Conservation (phyloP, 2,888 invertebrate species). For the Epirrhoe tristata region DNA sequence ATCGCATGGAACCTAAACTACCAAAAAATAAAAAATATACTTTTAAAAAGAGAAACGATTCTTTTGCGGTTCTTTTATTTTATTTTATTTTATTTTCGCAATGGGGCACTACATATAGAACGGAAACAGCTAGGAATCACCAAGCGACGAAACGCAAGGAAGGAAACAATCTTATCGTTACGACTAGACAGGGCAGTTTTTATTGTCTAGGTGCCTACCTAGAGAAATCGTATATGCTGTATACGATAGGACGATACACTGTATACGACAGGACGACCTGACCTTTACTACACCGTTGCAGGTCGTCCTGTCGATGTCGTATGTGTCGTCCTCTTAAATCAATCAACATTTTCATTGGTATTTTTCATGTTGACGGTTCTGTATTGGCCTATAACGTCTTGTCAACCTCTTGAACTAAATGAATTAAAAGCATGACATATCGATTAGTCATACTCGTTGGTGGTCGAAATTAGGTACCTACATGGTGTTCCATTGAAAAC, state of each 20-base stretch:
- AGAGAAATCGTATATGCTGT: too few species aligned
- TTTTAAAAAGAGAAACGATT: too few species aligned
- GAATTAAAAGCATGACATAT: slow-evolving; percentile 27
- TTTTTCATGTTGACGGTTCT: not conserved
- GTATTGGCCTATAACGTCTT: slow-evolving; percentile 6
- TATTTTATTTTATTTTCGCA: not conserved
- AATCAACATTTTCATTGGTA: not conserved
- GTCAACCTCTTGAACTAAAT: slow-evolving; percentile 18
- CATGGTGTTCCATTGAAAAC: not conserved
- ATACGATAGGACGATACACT: too few species aligned
- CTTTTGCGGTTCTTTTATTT: too few species aligned
- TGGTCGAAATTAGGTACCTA: slow-evolving; percentile 13
- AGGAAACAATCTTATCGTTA: slow-evolving; percentile 76
- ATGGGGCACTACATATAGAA: not conserved
- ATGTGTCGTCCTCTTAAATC: too few species aligned
- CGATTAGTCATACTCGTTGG: slow-evolving; percentile 23
- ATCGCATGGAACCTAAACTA: too few species aligned
- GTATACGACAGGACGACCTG: too few species aligned
- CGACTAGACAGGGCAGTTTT: not conserved
- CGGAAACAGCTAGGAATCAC: not conserved
- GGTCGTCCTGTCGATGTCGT: too few species aligned
- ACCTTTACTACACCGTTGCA: too few species aligned
- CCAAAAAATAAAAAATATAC: too few species aligned
- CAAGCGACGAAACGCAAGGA: slow-evolving; percentile 55
- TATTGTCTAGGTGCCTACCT: too few species aligned